Evolutionary conservation across 2,113 vertebrate genomes (phyloP).

Genomic region (Myiagra hebetior): DNA sequence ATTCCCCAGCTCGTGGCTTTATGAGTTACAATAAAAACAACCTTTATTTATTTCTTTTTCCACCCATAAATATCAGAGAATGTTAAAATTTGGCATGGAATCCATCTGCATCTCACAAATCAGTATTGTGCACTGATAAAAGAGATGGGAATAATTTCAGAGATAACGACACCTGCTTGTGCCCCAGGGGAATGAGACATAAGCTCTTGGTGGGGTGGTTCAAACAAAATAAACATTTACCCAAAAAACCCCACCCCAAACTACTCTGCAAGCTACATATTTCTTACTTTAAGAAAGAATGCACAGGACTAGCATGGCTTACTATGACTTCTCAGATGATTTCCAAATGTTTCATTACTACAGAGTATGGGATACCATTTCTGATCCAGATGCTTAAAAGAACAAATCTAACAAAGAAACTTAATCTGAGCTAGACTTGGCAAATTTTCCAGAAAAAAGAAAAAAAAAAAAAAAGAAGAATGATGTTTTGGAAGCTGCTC

Average conservation of each 20-base stretch:
- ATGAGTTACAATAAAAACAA: background rate
- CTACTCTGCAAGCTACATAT: background rate
- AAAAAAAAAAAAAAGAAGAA: conserved; percentile 32
- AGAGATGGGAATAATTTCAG: background rate
- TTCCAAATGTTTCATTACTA: conserved; percentile 79
- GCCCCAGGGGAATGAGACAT: background rate
- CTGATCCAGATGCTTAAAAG: conserved; percentile 77
- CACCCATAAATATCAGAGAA: background rate
- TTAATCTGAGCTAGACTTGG: conserved; percentile 76
- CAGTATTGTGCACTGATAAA: background rate
- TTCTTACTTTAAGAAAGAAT: conserved; percentile 37
- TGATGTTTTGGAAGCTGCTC: conserved; percentile 76
- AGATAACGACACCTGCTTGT: background rate
- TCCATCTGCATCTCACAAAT: background rate
- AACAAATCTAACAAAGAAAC: conserved; percentile 76
- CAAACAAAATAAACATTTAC: conserved; percentile 4
- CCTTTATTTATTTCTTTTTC: background rate
- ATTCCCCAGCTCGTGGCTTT: background rate
- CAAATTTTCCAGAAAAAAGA: conserved; percentile 50
- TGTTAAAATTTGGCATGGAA: background rate
- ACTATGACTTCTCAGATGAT: conserved; percentile 71
- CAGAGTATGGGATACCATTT: conserved; percentile 69
- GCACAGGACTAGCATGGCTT: conserved; percentile 38
- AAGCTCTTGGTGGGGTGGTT: background rate
- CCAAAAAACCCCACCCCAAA: background rate